These are phyloP conservation scores for Pseudoips prasinana DNA, from an alignment of 2,888 invertebrate genomes.

Conservation along the genomic window DNA sequence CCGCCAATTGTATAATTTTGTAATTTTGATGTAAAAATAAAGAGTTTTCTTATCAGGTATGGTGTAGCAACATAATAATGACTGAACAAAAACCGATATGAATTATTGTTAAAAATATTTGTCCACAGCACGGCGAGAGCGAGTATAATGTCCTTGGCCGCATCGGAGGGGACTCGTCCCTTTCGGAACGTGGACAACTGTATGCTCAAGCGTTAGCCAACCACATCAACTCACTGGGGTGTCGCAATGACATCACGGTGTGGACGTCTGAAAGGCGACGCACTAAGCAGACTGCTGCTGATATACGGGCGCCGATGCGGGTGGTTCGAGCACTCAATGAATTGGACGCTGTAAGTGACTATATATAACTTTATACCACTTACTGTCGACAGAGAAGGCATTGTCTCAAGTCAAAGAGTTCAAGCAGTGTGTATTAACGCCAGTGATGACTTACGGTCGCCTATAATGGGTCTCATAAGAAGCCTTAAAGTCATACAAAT, in stretches of 20 bases:
- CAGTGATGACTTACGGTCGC: no score
- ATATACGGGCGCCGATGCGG: conserved; percentile 90
- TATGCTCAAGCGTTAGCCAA: conserved; percentile 89
- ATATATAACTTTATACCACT: no score
- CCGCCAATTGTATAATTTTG: no score
- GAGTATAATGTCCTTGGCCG: conserved; percentile 94
- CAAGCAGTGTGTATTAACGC: no score
- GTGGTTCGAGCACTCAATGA: conserved; percentile 94
- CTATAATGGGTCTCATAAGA: no score
- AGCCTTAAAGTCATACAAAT: no score
- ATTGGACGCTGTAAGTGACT: conserved; percentile 90
- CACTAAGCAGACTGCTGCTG: conserved; percentile 93
- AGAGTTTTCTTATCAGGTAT: no score
- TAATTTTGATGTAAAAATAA: no score
- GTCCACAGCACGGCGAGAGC: conserved; percentile 93
- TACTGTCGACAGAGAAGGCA: no score
- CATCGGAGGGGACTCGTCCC: conserved; percentile 94
- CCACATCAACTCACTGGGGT: conserved; percentile 82
- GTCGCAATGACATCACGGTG: conserved; percentile 88
- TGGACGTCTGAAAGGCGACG: conserved; percentile 95
- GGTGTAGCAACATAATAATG: no score
- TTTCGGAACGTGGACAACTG: conserved; percentile 90
- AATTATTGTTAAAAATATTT: conserved; percentile 2
- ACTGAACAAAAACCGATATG: no score
- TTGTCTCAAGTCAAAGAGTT: no score